Base-by-base conservation (phyloP, 2,113 vertebrate species). In the Hepsetus odoe region DNA sequence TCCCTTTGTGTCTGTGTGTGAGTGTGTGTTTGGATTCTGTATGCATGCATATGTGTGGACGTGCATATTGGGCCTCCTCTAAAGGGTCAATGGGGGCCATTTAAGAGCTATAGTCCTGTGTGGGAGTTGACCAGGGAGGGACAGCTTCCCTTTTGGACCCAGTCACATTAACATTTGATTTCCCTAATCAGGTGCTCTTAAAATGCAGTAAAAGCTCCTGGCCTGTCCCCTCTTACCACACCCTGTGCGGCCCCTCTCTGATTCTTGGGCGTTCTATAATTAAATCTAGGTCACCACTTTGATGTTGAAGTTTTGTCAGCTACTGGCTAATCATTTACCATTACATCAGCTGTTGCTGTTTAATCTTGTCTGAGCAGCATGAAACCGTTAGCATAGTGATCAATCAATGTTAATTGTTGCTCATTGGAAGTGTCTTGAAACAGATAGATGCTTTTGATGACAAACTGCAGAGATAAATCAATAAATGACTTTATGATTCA, bases 41-140 rank as follows among this genome's bases (percentile, higher is more conserved):
- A 84, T 87, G 86, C 84, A 85, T 88, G 77, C 85, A 88, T 86
- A 90, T 88, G 87, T 88, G 81, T 88, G 80, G 77, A 46, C 68
- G 78, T 87, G 85, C 88, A 85, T 88, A 88, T 59, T 84, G 88
- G 79, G 85, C 83, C 85, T 82, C 83, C 89, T 87, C 83, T 75
- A 72, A n/a, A 58, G 30, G 81, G 84, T 79, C 87, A 85, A 76
- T 72, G 67, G 51, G 64, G 62, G 76, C 46, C n/a, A 66, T 77
- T 84, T 79, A 79, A 79, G 53, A 76, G 38, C 58, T 80, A 59
- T 30, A 85, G 83, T 83, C 81, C 79, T 1, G 71, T 40, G 74
- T 69, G 72, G 59, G 69, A 78, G 75, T 82, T 70, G 16, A 53
- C 80, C 77, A 65, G 80, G 86, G 88, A 85, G 88, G 85, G 87